Evolutionary conservation across 1,140 invertebrate species (phyloP), one percentile per base, ranked within the genome.

Genomic region (Stenopsyche tienmushanensis): DNA sequence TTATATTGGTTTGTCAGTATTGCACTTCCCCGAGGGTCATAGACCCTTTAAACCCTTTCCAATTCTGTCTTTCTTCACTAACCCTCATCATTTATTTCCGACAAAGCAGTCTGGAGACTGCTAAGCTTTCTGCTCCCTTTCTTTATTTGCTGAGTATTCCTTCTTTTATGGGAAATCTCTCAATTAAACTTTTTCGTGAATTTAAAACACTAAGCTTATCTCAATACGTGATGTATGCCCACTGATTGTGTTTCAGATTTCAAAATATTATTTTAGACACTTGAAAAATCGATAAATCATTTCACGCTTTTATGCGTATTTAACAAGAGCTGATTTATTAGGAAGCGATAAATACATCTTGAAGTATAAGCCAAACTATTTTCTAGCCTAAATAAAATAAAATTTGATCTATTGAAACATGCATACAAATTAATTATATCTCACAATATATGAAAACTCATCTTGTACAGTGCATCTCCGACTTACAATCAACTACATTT

Each of bases 51-150:
- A 66, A 60, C 65, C 65, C 58, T 62, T 66, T 66, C 65, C 65
- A 57, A 66, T 66, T 66, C 65, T 54, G 45, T 66, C 65, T 59
- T 60, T 60, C 58, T 55, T 59, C 65, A 25, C 60, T 63, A 41
- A 67, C 65, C 65, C 65, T 60, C 53, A 67, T 67, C 65, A 67
- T 67, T 63, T 63, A 63, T 67, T 67, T 55, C 60, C 65, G 52
- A 63, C 65, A 50, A 53, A 60, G 50, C 64, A 66, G 59, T 67
- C 65, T 67, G 54, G 55, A 63, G 59, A 67, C 65, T 63, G 26
- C 63, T 55, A 55, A 57, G 54, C 63, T 57, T 34, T 45, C 53
- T 57, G 41, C 18, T 42, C 18, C 53, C 65, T 63, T 57, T 53
- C 54, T 39, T 42, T 57, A 57, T 57, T 57, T 41, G 54, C 39